A percentile compares a stretch with the other conserved stretches of the same genome.
Evolutionary conservation across 2,797 vertebrate species (phyloP).

Genomic region (Trachops cirrhosus): DNA sequence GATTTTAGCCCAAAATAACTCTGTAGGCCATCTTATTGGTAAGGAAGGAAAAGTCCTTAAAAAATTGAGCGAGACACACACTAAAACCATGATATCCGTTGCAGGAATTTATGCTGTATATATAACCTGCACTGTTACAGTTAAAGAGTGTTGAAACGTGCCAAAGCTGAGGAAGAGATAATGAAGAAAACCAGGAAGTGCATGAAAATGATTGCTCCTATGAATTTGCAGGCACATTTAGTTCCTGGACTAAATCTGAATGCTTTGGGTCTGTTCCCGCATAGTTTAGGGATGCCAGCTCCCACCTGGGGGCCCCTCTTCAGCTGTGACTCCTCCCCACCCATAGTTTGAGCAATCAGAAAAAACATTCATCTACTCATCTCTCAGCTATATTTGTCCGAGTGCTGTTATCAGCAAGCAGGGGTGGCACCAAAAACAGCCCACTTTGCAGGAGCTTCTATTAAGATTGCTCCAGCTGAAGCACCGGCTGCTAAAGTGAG

Average conservation of each 20-base stretch:
- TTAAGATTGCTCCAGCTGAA: not conserved
- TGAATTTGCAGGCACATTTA: constrained; percentile 99
- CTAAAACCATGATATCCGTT: constrained; percentile 95
- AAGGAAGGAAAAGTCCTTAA: constrained; percentile 94
- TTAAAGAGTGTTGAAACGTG: constrained; percentile 93
- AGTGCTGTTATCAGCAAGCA: not conserved
- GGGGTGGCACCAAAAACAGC: no score
- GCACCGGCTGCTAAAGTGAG: not conserved
- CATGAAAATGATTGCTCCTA: constrained; percentile 98
- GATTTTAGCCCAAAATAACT: constrained; percentile 98
- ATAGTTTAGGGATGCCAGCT: constrained; percentile 91
- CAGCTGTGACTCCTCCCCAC: constrained; percentile 90
- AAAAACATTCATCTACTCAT: not conserved
- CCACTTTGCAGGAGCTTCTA: not conserved
- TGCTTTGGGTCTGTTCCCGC: constrained; percentile 95
- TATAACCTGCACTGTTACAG: constrained; percentile 94
- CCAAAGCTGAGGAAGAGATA: constrained; percentile 94
- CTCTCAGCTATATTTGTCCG: not conserved
- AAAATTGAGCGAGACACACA: constrained; percentile 98
- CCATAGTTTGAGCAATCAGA: constrained; percentile 87
- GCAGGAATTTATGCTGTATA: constrained; percentile 95
- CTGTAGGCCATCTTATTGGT: constrained; percentile 96
- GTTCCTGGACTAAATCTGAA: constrained; percentile 98
- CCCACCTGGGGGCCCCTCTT: constrained; percentile 90
- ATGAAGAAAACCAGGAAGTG: constrained; percentile 99